phyloP scores from a whole-genome alignment of 2,113 vertebrate species.

The Sula dactylatra region DNA sequence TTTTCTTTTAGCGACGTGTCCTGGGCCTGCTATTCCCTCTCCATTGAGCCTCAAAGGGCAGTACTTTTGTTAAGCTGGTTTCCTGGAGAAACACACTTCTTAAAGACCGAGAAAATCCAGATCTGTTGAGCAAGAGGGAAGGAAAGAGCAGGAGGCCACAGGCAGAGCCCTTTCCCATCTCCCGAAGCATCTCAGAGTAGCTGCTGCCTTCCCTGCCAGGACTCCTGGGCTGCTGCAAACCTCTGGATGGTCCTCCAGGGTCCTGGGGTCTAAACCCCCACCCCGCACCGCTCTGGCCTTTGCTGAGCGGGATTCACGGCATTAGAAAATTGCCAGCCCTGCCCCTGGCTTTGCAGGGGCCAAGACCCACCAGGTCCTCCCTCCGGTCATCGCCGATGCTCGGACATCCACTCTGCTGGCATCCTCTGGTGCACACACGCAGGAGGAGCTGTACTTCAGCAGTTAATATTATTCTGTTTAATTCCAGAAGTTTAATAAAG shows the following conservation, averaged over 20 bases:
- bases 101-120: neutral
- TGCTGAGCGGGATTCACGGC: fast-evolving
- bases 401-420: fast-evolving
- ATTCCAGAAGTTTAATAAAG: neutral
- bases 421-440: fast-evolving
- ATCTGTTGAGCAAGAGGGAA: neutral
- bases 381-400: fast-evolving
- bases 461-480: neutral
- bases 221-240: neutral
- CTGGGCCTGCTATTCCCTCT: neutral
- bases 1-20: neutral
- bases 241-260: neutral
- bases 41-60: neutral
- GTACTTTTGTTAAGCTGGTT: neutral
- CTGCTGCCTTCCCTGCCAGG: neutral
- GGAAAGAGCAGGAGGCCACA: neutral
- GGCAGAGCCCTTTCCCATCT: neutral
- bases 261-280: neutral
- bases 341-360: fast-evolving
- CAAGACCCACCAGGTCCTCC: too few relatives aligned
- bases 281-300: too few relatives aligned
- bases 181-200: fast-evolving
- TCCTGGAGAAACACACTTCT: neutral
- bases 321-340: neutral
- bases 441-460: neutral